Conservation (phyloP, 1,140 invertebrate species). For the Brachionus manjavacas region DNA sequence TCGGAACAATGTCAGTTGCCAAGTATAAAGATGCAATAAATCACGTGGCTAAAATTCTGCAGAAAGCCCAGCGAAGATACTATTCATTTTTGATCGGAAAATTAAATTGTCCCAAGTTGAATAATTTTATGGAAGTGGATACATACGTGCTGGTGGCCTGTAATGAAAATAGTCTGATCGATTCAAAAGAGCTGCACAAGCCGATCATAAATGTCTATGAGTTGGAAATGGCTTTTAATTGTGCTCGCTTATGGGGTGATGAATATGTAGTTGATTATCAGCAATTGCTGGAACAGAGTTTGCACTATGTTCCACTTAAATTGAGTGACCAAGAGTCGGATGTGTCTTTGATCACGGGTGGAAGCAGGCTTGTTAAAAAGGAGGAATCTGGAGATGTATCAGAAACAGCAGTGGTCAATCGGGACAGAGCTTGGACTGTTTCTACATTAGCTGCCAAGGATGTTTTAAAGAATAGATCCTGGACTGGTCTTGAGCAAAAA, state of each 20-base stretch:
- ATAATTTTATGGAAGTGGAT: slow-evolving; percentile 87
- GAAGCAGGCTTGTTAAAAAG: slow-evolving; percentile 45
- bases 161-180: slow-evolving; percentile 74
- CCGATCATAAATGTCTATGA: slow-evolving; percentile 87
- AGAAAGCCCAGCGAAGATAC: slow-evolving; percentile 71
- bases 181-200: slow-evolving; percentile 77
- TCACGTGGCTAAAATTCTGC: slow-evolving; percentile 69
- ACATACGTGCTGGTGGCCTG: slow-evolving; percentile 83
- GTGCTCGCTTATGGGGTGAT: slow-evolving; percentile 61
- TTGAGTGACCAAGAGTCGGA: slow-evolving; percentile 46
- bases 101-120: slow-evolving; percentile 82
- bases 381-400: slow-evolving; percentile 43
- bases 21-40: slow-evolving; percentile 74
- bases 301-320: neutral
- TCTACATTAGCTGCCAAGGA: neutral
- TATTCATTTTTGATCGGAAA: slow-evolving; percentile 88
- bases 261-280: slow-evolving; percentile 73
- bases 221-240: slow-evolving; percentile 77
- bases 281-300: slow-evolving; percentile 65
- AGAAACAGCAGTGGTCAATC: slow-evolving; percentile 19
- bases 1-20: slow-evolving; percentile 76
- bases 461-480: slow-evolving; percentile 47
- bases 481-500: slow-evolving; percentile 56
- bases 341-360: slow-evolving; percentile 54
- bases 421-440: slow-evolving; percentile 45